Evolutionary conservation across 2,888 invertebrate genomes (phyloP).

Genomic region (Campoplex capitator): DNA sequence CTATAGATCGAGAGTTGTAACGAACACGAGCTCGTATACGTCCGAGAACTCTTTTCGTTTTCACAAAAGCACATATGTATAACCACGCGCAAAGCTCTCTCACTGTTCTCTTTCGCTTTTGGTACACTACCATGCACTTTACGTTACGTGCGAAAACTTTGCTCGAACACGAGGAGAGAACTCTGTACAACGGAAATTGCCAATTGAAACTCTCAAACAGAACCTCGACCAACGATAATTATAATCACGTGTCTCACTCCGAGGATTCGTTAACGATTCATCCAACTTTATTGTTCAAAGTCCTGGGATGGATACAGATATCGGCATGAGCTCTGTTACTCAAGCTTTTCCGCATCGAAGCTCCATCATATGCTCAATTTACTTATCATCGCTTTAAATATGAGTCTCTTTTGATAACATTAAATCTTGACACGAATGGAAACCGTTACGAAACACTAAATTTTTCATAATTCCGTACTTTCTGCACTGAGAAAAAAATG

Average conservation of each 20-base stretch:
- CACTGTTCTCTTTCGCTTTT: constrained; percentile 24
- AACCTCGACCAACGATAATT: constrained; percentile 53
- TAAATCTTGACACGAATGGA: background rate
- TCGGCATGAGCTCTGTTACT: background rate
- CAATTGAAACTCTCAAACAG: constrained; percentile 59
- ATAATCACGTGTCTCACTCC: constrained; percentile 44
- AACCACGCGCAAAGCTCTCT: background rate
- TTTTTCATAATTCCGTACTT: background rate
- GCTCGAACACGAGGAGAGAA: constrained; percentile 17
- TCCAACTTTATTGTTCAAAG: constrained; percentile 33
- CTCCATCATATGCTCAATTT: background rate
- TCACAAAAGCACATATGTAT: background rate
- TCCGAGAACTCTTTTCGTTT: constrained; percentile 19
- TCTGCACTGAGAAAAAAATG: background rate
- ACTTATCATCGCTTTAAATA: background rate
- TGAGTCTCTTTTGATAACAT: background rate
- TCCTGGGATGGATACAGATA: background rate
- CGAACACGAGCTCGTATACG: constrained; percentile 4
- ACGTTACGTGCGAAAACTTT: constrained; percentile 51
- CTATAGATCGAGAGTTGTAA: background rate
- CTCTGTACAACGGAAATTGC: constrained; percentile 62
- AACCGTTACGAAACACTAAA: background rate
- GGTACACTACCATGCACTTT: constrained; percentile 27
- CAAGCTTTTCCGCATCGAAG: background rate
- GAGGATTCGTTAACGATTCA: constrained; percentile 48